Percentiles rank a stretch among this genome's conserved stretches.
These are phyloP conservation scores for Neuroterus valhalla DNA, from an alignment of 1,140 invertebrate species.

Conservation along the genomic window DNA sequence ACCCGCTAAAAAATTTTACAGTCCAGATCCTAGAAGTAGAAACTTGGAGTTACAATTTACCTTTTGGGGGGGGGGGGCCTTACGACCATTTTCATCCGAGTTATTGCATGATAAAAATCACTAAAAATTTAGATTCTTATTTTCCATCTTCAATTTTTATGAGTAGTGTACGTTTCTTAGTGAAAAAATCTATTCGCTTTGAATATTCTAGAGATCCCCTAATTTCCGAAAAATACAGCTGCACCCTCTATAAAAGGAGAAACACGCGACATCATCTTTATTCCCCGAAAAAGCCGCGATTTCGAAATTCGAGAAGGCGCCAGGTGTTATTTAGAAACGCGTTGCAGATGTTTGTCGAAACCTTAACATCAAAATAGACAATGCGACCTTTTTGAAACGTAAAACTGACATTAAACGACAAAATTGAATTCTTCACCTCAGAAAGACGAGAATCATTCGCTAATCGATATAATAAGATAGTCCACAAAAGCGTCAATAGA, in stretches of 20 bases:
- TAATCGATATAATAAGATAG: slow-evolving; percentile 21
- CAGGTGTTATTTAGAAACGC: slow-evolving; percentile 16
- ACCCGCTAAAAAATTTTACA: no score
- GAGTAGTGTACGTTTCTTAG: no score
- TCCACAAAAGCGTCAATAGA: slow-evolving; percentile 5
- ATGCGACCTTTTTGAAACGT: slow-evolving; percentile 9
- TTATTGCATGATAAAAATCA: no score
- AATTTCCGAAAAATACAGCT: slow-evolving; percentile 2
- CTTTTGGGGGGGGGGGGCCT: no score
- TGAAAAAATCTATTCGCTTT: no score
- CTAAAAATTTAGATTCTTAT: no score
- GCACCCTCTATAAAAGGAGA: neutral
- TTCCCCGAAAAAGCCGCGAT: slow-evolving; percentile 14
- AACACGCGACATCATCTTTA: neutral
- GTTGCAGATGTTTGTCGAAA: slow-evolving; percentile 16
- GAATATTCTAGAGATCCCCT: neutral
- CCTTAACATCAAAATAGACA: slow-evolving; percentile 18
- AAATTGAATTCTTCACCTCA: neutral
- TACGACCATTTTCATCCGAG: no score
- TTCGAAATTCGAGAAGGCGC: slow-evolving; percentile 16
- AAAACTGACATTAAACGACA: slow-evolving; percentile 16
- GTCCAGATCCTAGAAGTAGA: no score
- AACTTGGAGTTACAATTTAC: no score
- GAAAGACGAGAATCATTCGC: slow-evolving; percentile 24
- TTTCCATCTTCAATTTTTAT: no score